Percentiles rank a stretch among this genome's conserved stretches.
Conservation (phyloP, 2,888 invertebrate species). For the Phalera bucephala region DNA sequence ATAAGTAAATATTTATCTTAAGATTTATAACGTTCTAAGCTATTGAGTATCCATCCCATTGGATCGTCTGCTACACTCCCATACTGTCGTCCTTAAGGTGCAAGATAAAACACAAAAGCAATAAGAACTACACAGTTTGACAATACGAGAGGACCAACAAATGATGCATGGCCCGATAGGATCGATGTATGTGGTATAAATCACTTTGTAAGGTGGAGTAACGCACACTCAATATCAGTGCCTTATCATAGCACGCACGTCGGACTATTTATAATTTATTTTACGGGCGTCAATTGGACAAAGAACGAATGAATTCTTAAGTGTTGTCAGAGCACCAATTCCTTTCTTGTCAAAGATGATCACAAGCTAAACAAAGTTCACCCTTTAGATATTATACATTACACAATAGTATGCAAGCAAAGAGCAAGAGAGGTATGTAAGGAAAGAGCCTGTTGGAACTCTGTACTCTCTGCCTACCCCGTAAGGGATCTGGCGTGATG, state of each 20-base stretch:
- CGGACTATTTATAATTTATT: slow-evolving; percentile 40
- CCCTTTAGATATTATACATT: too few species aligned
- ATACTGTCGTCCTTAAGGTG: slow-evolving; percentile 10
- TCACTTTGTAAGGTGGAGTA: slow-evolving; percentile 29
- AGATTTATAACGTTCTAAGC: background rate
- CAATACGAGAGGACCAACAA: slow-evolving; percentile 40
- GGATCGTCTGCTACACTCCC: background rate
- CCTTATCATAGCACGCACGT: slow-evolving; percentile 29
- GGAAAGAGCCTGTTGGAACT: too few species aligned
- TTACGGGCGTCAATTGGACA: slow-evolving; percentile 37
- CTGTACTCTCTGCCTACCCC: too few species aligned
- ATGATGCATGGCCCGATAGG: slow-evolving; percentile 55
- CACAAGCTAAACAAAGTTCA: too few species aligned
- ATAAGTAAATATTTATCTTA: background rate
- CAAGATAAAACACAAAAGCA: slow-evolving; percentile 32
- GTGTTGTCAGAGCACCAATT: too few species aligned
- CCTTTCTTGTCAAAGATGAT: too few species aligned
- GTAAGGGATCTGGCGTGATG: too few species aligned
- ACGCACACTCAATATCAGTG: slow-evolving; percentile 24
- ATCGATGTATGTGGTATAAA: slow-evolving; percentile 52
- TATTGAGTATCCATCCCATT: slow-evolving; percentile 1
- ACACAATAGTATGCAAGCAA: too few species aligned
- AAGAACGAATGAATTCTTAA: slow-evolving; percentile 24
- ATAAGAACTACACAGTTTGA: slow-evolving; percentile 39
- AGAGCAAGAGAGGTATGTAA: too few species aligned